Conservation (phyloP, 2,113 vertebrate species). For the Pipa parva region DNA sequence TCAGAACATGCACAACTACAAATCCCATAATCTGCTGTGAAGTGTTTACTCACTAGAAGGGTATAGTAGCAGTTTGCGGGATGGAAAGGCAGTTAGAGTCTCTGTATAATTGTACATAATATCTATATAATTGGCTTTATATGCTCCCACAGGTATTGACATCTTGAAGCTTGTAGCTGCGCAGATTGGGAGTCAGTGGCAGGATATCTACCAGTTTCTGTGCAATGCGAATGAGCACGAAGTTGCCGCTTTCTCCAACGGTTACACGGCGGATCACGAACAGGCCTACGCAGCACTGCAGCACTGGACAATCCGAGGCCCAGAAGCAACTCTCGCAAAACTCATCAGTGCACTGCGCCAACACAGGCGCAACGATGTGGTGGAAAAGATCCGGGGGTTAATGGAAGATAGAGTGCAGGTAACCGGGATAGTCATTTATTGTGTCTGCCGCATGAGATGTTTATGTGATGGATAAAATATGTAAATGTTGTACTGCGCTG, state of each 20-base stretch:
- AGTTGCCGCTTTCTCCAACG: conserved; percentile 85
- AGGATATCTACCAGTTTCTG: conserved; percentile 88
- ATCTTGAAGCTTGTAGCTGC: conserved; percentile 90
- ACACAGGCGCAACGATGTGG: conserved; percentile 86
- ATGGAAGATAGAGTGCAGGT: conserved; percentile 95
- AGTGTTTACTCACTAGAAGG: too few species aligned
- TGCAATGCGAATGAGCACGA: conserved; percentile 87
- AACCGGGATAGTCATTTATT: conserved; percentile 2
- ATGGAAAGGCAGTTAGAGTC: background rate
- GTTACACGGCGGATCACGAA: conserved; percentile 81
- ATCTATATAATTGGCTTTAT: background rate
- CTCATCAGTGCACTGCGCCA: conserved; percentile 87
- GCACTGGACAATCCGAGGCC: conserved; percentile 91
- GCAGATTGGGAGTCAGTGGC: conserved; percentile 90
- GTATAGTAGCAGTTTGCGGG: too few species aligned
- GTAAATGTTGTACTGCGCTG: too few species aligned
- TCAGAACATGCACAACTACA: too few species aligned
- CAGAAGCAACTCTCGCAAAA: conserved; percentile 91
- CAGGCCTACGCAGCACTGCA: conserved; percentile 87
- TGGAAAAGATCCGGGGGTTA: conserved; percentile 89
- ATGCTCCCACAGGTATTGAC: conserved; percentile 74
- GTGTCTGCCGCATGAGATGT: too few species aligned
- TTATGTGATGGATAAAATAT: too few species aligned
- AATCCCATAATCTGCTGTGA: too few species aligned
- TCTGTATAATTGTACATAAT: background rate